Evolutionary conservation across 2,113 vertebrate species (phyloP).

Genomic region (Thamnophis sirtalis): DNA sequence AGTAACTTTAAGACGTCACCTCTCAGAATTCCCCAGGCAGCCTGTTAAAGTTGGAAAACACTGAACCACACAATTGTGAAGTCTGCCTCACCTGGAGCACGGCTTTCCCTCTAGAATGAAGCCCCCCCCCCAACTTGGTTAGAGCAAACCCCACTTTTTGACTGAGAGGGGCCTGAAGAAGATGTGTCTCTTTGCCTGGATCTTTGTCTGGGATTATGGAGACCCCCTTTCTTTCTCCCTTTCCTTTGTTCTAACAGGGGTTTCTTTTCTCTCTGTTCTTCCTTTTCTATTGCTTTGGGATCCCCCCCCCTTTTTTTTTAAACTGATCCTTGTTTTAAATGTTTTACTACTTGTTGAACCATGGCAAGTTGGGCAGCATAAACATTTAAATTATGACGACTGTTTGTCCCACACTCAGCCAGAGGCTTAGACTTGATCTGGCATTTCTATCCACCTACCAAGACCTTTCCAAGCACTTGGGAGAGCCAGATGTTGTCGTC

Average conservation of each 20-base stretch:
- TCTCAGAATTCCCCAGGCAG: background rate
- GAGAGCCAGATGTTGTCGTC: background rate
- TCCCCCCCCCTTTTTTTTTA: background rate
- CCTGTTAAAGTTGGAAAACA: background rate
- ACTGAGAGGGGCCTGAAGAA: background rate
- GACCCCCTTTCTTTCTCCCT: background rate
- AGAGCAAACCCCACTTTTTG: background rate
- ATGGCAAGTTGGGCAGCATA: background rate
- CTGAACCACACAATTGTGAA: background rate
- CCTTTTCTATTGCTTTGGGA: background rate
- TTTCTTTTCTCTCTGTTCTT: background rate
- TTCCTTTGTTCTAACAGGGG: background rate
- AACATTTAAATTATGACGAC: background rate
- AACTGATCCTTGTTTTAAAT: background rate
- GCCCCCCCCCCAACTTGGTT: background rate
- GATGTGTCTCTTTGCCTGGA: background rate
- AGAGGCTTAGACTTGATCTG: background rate
- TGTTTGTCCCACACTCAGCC: background rate
- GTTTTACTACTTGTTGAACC: background rate
- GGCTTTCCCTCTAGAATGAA: background rate
- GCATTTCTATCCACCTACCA: background rate
- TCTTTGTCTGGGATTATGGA: background rate
- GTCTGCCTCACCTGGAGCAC: background rate
- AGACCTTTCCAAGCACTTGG: background rate
- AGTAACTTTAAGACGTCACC: background rate